These are phyloP conservation scores for Morelia viridis DNA, from an alignment of 2,797 vertebrate genomes.

Conservation along the genomic window DNA sequence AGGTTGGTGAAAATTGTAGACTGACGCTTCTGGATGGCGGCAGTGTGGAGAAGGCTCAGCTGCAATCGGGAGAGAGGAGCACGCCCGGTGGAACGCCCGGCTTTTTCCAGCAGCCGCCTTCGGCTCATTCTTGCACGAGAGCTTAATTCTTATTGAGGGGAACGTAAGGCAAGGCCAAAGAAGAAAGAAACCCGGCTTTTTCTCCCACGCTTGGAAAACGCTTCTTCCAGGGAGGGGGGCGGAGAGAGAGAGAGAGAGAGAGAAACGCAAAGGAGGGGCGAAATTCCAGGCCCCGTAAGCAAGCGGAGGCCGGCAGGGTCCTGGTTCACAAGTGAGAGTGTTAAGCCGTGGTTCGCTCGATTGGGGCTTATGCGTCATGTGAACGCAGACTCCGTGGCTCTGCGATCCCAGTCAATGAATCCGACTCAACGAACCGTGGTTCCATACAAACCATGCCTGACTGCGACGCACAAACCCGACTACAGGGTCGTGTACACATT, in stretches of 20 bases:
- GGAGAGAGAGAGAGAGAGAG: too few species aligned
- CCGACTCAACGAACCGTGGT: background rate
- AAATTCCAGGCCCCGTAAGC: background rate
- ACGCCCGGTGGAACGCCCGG: background rate
- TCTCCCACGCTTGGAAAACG: background rate
- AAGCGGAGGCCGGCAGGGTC: background rate
- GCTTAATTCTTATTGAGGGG: background rate
- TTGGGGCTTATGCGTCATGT: background rate
- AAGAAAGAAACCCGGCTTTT: background rate
- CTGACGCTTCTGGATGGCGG: background rate
- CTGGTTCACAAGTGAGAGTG: background rate
- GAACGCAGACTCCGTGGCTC: background rate
- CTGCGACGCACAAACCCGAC: background rate
- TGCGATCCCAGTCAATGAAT: background rate
- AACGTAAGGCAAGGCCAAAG: background rate
- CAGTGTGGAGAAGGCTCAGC: background rate
- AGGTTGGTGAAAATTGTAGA: background rate
- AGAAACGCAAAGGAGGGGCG: background rate
- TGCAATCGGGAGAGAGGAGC: background rate
- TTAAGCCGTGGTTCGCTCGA: background rate
- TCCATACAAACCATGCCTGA: background rate
- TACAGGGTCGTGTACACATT: rapidly evolving
- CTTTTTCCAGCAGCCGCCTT: too few species aligned
- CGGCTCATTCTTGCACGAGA: background rate
- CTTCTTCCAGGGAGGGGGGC: background rate